Evolutionary conservation across 2,797 vertebrate genomes (phyloP).

Genomic region (Emys orbicularis): DNA sequence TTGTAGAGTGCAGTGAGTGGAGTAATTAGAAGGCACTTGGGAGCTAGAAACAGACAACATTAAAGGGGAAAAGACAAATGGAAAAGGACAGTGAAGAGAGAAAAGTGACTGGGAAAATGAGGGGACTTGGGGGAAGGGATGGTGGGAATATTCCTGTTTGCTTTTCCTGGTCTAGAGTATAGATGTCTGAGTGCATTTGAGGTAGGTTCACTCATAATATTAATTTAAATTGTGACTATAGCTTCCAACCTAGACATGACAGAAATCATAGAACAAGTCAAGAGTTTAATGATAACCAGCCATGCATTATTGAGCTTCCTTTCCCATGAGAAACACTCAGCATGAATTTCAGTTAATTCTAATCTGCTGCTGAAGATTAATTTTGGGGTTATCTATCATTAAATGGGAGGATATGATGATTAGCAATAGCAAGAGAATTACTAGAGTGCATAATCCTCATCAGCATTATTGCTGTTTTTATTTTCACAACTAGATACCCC

Average conservation of each 20-base stretch:
- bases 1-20: neutral
- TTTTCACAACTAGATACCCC: neutral
- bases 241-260: neutral
- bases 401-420: neutral
- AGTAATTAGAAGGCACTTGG: neutral
- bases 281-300: neutral
- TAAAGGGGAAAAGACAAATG: neutral
- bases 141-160: accelerated
- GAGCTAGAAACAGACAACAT: neutral
- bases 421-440: neutral
- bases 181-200: neutral
- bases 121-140: neutral
- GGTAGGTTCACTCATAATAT: neutral
- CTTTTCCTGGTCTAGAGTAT: too few species aligned
- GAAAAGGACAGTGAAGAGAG: neutral
- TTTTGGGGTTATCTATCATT: neutral
- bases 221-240: neutral
- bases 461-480: neutral
- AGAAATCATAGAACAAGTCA: neutral
- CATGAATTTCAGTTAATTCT: constrained; percentile 12
- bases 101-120: neutral
- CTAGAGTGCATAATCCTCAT: constrained; percentile 28
- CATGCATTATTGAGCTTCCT: neutral
- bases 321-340: neutral
- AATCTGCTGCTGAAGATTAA: constrained; percentile 6